Evolutionary conservation across 2,113 vertebrate genomes (phyloP), one percentile per base, ranked within the genome.

Genomic region (Dolichotis patagonum): DNA sequence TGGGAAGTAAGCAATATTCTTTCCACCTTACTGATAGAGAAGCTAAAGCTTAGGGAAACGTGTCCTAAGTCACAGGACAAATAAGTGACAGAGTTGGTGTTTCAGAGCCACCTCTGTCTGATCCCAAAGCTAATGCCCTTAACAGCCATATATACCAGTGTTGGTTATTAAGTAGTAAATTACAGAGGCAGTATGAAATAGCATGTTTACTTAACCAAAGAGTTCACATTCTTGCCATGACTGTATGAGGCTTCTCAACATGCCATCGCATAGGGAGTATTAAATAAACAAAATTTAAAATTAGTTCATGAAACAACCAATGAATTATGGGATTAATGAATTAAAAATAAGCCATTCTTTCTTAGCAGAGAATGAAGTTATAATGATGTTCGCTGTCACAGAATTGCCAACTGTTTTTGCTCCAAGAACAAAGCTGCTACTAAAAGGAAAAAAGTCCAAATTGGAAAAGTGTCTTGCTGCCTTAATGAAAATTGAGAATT

Each of bases 141-240:
- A 67, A 38, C 26, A 75, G n/a, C 20, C 8, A 26, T 46, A 54
- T 87, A 73, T 69, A 20, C 12, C 24, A 58, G 2, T 54, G 10
- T 77, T 30, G 16, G n/a, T 65, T 94, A 95, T 89, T 67, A 80
- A 52, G 62, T 58, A 71, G 43, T 81, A 95, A 91, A 58, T 80
- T 84, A 26, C 12, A 93, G 60, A 60, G 86, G 54, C 13, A 94
- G 30, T 10, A 77, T 54, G 13, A 30, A 86, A 94, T 94, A 73
- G 7, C 20, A 1, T 91, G 17, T 83, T 69, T 85, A 77, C 38
- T 19, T 94, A 41, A 77, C 62, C 71, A 24, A 88, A 88, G 78
- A 46, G 28, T 67, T 62, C 52, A 69, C 14, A 35, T 80, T 88
- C 22, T 88, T 54, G 17, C 32, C 46, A 52, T 13, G 43, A 28